phyloP scores from a whole-genome alignment of 1,140 invertebrate genomes.

The Matsumurasca onukii region DNA sequence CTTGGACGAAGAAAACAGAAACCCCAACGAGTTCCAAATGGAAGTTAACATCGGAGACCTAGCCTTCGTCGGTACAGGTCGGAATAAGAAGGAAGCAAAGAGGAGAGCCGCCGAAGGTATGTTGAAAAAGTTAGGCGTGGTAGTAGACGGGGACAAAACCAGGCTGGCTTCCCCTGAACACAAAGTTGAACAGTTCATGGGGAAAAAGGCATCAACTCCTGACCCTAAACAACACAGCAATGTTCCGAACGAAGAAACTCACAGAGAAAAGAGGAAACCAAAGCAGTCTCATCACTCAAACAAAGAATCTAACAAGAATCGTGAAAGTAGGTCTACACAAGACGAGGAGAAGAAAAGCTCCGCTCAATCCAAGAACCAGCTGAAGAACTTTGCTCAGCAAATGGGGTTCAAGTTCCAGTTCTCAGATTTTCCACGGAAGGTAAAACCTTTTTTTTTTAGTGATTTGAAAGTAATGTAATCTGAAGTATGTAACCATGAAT shows the following conservation, averaged over 20 bases:
- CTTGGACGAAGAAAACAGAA: conserved; percentile 64
- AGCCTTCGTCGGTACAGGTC: conserved; percentile 70
- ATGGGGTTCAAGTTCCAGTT: conserved; percentile 8
- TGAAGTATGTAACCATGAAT: no score
- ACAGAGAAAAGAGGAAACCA: no score
- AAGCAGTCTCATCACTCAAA: no score
- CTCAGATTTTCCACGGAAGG: conserved; percentile 2
- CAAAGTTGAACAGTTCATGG: not conserved
- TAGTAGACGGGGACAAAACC: not conserved
- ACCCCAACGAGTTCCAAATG: conserved; percentile 9
- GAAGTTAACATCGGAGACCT: conserved; percentile 44
- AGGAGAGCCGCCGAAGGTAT: conserved; percentile 86
- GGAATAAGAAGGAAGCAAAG: conserved; percentile 96
- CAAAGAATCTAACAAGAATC: no score
- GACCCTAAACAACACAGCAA: no score
- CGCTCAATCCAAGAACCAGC: not conserved
- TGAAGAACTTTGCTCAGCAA: not conserved
- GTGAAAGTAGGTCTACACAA: not conserved
- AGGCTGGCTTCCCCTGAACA: not conserved
- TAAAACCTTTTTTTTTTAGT: no score
- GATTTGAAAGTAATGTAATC: no score
- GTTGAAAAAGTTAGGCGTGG: conserved; percentile 60
- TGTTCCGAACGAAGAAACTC: no score
- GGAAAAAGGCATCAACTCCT: not conserved
- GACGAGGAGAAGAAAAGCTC: not conserved